A percentile compares a stretch with the other conserved stretches of the same genome.
Evolutionary conservation across 2,888 invertebrate genomes (phyloP).

Genomic region (Incurvaria masculella): DNA sequence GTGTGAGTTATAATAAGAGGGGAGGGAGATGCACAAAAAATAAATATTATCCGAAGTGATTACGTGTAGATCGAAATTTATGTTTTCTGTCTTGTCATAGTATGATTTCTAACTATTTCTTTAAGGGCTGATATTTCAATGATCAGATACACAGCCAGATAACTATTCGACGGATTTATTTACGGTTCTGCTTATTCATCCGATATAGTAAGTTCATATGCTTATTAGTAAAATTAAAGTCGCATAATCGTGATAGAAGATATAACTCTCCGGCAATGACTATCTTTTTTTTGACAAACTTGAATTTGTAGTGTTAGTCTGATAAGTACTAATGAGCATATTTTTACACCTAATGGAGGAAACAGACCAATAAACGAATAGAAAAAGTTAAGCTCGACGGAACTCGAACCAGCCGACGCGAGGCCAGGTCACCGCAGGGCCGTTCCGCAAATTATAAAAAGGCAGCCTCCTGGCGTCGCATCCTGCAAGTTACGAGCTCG

Average conservation of each 20-base stretch:
- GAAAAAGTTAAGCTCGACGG: neutral
- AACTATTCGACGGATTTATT: too few relatives aligned
- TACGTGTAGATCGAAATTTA: constrained; percentile 20
- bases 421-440: neutral
- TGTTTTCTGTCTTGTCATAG: constrained; percentile 29
- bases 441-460: constrained; percentile 1
- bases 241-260: too few relatives aligned
- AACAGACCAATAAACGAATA: too few relatives aligned
- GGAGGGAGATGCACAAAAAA: too few relatives aligned
- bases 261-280: too few relatives aligned
- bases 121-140: too few relatives aligned
- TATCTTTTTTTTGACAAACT: too few relatives aligned
- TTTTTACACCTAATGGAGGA: neutral
- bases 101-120: neutral
- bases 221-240: too few relatives aligned
- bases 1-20: too few relatives aligned
- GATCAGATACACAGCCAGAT: too few relatives aligned
- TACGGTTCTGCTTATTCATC: too few relatives aligned
- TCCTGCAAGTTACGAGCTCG: neutral
- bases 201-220: too few relatives aligned
- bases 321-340: neutral
- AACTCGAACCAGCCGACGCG: neutral
- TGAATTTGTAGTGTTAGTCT: neutral
- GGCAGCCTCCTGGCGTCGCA: neutral
- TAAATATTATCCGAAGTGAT: constrained; percentile 28